Base-by-base conservation (phyloP, 2,113 vertebrate species). In the Echinops telfairi region DNA sequence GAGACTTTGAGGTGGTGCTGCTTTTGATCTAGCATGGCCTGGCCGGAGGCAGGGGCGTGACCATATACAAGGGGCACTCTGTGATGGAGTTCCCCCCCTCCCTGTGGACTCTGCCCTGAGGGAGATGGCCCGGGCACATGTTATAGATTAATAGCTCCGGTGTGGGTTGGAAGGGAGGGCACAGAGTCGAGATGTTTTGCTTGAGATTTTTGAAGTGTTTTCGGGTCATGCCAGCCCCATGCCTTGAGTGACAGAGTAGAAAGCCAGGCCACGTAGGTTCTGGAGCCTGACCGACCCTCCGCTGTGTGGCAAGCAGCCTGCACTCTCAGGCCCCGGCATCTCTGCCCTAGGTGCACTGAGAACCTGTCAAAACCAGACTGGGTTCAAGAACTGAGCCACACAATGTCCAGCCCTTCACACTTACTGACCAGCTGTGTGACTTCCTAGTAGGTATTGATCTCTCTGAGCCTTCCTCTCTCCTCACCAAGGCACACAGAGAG, bases 241-340 rank as follows among this genome's bases (percentile, higher is more conserved):
- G 31, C 71, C 86, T 43, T 6, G 12, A 6, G 6, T 6, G 23
- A 31, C 0, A 17, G 27, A 11, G 36, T 38, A 78, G 73, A 85
- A 33, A 90, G 27, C 62, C 75, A 53, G 25, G 31, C 27, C 38
- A 64, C 62, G 38, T 10, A 1, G 31, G 25, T 8, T 62, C 77
- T 78, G 3, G 0, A 16, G 70, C 16, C 15, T 29, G 76, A 76
- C 19, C 0, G 3, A n/a, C 14, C 66, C 38, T 70, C 17, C 2
- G 64, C 90, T 82, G 27, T 29, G 93, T 53, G 73, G 64, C 2
- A 15, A 78, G n/a, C 40, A 58, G 4, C 75, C 36, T 10, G 0
- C 60, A 33, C 71, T 91, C 71, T 81, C 87, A 82, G 90, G 31
- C 31, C 85, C 73, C 36, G 66, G 71, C 12, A 57, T 79, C 57